Base-by-base conservation (phyloP, 2,888 invertebrate genomes). In the Heliothis peltigera region DNA sequence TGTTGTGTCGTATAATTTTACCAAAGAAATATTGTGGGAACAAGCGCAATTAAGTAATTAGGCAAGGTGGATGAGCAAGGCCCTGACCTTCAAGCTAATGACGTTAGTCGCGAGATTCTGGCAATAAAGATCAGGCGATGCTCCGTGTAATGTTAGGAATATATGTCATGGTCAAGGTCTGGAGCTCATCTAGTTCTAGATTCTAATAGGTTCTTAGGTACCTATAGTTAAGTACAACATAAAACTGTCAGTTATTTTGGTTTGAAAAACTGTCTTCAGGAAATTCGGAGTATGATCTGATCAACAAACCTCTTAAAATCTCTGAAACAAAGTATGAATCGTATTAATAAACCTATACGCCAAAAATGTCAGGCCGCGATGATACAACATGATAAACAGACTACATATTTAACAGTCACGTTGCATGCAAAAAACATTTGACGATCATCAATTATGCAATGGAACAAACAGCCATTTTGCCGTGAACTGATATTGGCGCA, bases 1-100 rank as follows among this genome's bases (percentile, higher is more conserved):
- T 32, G 10, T 28, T 10, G 1, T 1, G 5, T 25, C 32, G 3
- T 3, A 32, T 39, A 39, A n/a, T 39, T 39, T n/a, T 39, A n/a
- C 39, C 15, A 1, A n/a, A 5, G n/a, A 4, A 39, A n/a, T 39
- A 39, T 39, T 39, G 39, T 39, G 15, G 39, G n/a, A 39, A 39
- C n/a, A 71, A 8, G 32, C 54, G 32, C 54, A 54, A 64, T 71
- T 54, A 68, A 55, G 44, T 68, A 55, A 68, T 71, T 68, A 64
- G 43, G 39, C 19, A 46, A 54, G 39, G 44, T 19, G 54, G 64
- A 42, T 19, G 42, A 18, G 48, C 56, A 49, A n/a, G 44, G 25
- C 68, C 57, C 54, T 61, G 71, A 71, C 64, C 67, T 68, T 54
- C 44, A 8, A 17, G 17, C 21, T 51, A 71, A 68, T 44, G 72